A percentile compares a stretch with the other conserved stretches of the same genome.
Evolutionary conservation across 2,113 vertebrate species (phyloP).

Genomic region (Xerus inauris): DNA sequence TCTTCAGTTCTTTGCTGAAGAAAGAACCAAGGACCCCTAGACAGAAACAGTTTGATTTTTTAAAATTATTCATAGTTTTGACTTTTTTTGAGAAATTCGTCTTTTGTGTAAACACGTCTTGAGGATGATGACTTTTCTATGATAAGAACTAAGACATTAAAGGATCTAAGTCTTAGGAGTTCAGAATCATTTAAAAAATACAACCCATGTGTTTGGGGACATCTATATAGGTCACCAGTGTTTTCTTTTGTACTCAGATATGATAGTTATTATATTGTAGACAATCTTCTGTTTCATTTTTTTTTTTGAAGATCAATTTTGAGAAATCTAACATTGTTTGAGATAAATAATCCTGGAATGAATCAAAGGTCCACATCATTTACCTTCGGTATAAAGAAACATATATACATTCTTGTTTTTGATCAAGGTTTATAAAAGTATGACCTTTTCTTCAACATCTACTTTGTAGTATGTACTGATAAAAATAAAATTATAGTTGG

Average conservation of each 20-base stretch:
- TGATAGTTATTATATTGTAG: not conserved
- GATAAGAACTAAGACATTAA: not conserved
- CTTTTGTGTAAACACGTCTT: not conserved
- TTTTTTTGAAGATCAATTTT: conserved; percentile 15
- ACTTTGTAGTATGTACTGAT: not conserved
- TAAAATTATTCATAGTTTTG: not conserved
- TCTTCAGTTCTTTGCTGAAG: too few relatives aligned
- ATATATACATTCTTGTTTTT: not conserved
- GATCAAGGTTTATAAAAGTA: not conserved
- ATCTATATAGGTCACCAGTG: not conserved
- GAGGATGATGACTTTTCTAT: not conserved
- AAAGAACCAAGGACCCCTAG: too few relatives aligned
- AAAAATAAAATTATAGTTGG: not conserved
- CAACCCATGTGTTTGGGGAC: not conserved
- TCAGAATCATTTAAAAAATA: not conserved
- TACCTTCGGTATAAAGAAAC: not conserved
- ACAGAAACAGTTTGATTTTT: not conserved
- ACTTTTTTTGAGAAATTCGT: not conserved
- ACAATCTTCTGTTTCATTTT: not conserved
- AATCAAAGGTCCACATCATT: not conserved
- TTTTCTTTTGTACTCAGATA: not conserved
- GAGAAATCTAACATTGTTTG: not conserved
- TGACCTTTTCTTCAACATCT: not conserved
- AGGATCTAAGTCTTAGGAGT: not conserved
- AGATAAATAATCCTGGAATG: not conserved